Conservation (phyloP, 2,888 invertebrate genomes). For the Choreutis nemorana region DNA sequence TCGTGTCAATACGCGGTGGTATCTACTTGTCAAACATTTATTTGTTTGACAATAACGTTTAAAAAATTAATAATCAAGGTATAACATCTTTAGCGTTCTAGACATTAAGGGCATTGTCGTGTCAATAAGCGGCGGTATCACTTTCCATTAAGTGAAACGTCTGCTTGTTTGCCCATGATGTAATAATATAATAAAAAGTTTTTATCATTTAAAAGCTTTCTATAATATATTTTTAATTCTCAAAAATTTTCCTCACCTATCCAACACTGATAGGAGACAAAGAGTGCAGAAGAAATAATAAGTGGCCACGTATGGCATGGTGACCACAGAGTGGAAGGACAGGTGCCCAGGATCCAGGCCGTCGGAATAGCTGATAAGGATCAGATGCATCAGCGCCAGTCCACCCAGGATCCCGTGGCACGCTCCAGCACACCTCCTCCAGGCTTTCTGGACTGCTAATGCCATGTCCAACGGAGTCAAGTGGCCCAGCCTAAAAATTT, state of each 20-base stretch:
- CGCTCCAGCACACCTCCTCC: slow-evolving; percentile 57
- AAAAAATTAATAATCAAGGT: too few species aligned
- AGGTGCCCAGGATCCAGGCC: slow-evolving; percentile 50
- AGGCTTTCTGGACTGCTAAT: slow-evolving; percentile 50
- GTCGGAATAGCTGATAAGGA: slow-evolving; percentile 63
- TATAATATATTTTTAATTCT: too few species aligned
- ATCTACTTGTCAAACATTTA: too few species aligned
- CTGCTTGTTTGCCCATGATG: too few species aligned
- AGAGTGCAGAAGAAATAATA: slow-evolving; percentile 68
- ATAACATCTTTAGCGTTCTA: too few species aligned
- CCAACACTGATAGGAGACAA: slow-evolving; percentile 67
- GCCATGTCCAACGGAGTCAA: slow-evolving; percentile 64
- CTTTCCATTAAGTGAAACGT: too few species aligned
- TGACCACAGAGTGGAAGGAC: slow-evolving; percentile 53
- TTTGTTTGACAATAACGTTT: too few species aligned
- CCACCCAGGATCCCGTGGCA: slow-evolving; percentile 70
- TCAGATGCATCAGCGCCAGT: slow-evolving; percentile 64
- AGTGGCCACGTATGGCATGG: slow-evolving; percentile 58
- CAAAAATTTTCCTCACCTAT: slow-evolving; percentile 48
- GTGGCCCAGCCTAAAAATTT: slow-evolving; percentile 37
- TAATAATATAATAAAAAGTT: too few species aligned
- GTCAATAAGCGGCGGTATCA: too few species aligned
- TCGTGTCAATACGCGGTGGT: too few species aligned
- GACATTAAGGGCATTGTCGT: too few species aligned
- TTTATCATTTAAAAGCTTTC: too few species aligned